Conservation (phyloP, 1,140 invertebrate genomes). For the Aphidius gifuensis region DNA sequence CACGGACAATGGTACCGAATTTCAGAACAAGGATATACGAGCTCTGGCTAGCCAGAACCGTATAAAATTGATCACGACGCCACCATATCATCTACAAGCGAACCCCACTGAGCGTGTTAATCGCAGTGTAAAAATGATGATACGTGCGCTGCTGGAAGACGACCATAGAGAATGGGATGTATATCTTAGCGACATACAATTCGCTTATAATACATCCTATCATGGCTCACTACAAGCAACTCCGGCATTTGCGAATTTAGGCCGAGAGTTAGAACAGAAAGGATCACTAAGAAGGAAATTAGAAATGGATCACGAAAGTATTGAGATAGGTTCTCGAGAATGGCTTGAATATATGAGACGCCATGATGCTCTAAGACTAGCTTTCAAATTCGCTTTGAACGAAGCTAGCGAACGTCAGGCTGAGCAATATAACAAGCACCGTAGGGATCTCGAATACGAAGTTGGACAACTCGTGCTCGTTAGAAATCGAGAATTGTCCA, state of each 20-base stretch:
- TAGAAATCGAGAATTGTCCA: conserved; percentile 32
- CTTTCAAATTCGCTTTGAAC: conserved; percentile 14
- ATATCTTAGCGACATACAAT: conserved; percentile 34
- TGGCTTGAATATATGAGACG: conserved; percentile 21
- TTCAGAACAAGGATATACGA: conserved; percentile 24
- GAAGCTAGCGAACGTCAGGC: conserved; percentile 21
- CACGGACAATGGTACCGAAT: conserved; percentile 50
- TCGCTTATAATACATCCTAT: conserved; percentile 27
- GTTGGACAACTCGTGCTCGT: not conserved
- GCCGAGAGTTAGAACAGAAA: no score
- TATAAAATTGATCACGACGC: conserved; percentile 37
- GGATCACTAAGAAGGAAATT: not conserved
- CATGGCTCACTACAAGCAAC: conserved; percentile 20
- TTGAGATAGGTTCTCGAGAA: not conserved
- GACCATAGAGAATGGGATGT: conserved; percentile 45
- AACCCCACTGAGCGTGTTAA: conserved; percentile 45
- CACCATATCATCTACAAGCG: conserved; percentile 41
- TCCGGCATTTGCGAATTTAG: conserved; percentile 23
- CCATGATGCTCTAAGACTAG: conserved; percentile 13
- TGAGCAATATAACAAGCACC: not conserved
- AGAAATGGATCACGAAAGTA: conserved; percentile 1
- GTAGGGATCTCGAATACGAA: no score
- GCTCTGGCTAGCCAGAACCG: not conserved
- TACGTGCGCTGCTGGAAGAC: conserved; percentile 35
- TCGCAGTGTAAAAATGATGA: conserved; percentile 42